Base-by-base conservation (phyloP, 2,888 invertebrate genomes). In the Andrena marginata region DNA sequence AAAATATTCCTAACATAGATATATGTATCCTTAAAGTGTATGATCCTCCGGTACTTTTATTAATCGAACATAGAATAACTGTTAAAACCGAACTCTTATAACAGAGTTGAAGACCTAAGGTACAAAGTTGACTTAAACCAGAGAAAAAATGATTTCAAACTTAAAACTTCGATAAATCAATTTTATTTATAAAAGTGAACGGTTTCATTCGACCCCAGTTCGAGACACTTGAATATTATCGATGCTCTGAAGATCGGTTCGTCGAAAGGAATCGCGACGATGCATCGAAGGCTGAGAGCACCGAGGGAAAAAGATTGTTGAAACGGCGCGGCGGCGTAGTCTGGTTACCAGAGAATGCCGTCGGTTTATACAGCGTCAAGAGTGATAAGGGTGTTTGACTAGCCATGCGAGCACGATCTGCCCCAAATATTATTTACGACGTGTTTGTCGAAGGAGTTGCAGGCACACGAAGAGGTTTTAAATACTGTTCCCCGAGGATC, bases 311-410 rank as follows among this genome's bases (percentile, higher is more conserved):
- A 56, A 33, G 51, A 35, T 54, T 56, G 42, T 54, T 2, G 49
- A 65, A 67, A 59, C 16, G 59, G 64, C 62, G 54, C 16, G 59
- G 64, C 65, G 54, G 26, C 70, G 20, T 56, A 71, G n/a, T 65
- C 74, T 74, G 64, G 56, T 82, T 87, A 63, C 42, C 23, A 65
- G 16, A 5, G 73, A 64, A 51, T 62, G 80, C 74, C 59, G 70
- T 77, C 68, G 54, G 70, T 56, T 72, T 23, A 16, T 48, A 49
- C 68, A 51, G 56, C 77, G 79, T 80, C 77, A 73, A 69, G 74
- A 51, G 29, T 51, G 90, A 90, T 90, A 88, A 90, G 75, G 51
- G 68, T 89, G 84, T 89, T 90, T 87, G 86, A 87, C 88, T 84
- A 85, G 74, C 77, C 82, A 64, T 26, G 56, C 65, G 59, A 71